phyloP scores from a whole-genome alignment of 2,113 vertebrate species.

The Tonatia bakeri region DNA sequence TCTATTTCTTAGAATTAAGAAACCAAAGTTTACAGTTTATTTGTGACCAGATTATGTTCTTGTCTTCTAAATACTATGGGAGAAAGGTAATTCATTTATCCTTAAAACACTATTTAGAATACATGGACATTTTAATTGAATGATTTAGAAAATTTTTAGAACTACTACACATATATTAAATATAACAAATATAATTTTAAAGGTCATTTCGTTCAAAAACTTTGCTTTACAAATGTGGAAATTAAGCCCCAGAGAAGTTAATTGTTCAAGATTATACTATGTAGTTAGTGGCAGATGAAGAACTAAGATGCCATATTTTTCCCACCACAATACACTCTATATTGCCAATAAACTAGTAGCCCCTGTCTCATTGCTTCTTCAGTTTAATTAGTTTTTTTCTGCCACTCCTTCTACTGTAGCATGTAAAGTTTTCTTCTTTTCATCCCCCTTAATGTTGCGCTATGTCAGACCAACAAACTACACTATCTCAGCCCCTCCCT shows the following conservation, averaged over 20 bases:
- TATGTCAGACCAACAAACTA: not conserved
- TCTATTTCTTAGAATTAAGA: conserved; percentile 21
- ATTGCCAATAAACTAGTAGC: not conserved
- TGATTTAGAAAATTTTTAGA: conserved; percentile 4
- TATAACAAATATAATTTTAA: conserved; percentile 17
- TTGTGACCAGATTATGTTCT: not conserved
- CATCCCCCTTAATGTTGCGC: not conserved
- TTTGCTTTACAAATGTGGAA: conserved; percentile 31
- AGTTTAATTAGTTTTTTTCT: conserved; percentile 24
- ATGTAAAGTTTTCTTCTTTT: not conserved
- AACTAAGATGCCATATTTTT: not conserved
- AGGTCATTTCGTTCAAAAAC: not conserved
- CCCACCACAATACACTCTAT: not conserved
- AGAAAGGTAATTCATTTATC: conserved; percentile 30
- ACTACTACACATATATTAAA: conserved; percentile 23
- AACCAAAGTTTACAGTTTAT: not conserved
- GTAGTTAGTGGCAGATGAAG: not conserved
- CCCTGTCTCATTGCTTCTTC: not conserved
- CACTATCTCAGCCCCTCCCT: not conserved
- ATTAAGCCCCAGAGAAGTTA: conserved; percentile 32
- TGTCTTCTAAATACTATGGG: conserved; percentile 8
- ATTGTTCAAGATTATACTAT: not conserved
- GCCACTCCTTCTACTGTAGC: not conserved
- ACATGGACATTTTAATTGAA: conserved; percentile 3
- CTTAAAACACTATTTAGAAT: not conserved